Conservation (phyloP, 2,888 invertebrate genomes). For the Pheosia tremula region DNA sequence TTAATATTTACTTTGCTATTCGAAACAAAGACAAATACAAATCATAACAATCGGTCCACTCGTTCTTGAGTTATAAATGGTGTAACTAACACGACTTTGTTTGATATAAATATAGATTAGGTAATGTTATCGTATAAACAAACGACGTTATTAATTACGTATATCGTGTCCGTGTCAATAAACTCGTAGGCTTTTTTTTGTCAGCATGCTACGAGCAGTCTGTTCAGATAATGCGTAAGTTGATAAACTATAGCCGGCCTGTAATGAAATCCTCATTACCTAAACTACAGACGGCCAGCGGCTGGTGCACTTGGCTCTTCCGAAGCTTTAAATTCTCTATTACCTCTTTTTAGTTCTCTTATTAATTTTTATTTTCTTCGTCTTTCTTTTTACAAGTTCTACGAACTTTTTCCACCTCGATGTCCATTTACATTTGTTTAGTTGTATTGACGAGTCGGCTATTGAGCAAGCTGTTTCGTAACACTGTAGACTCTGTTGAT, state of each 20-base stretch:
- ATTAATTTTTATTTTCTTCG: constrained; percentile 37
- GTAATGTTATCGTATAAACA: too few relatives aligned
- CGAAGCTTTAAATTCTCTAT: neutral
- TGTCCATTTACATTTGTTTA: constrained; percentile 61
- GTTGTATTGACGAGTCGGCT: constrained; percentile 53
- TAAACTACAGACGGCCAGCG: neutral
- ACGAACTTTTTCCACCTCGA: constrained; percentile 40
- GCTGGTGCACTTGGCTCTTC: neutral
- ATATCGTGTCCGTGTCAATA: neutral
- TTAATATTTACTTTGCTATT: too few relatives aligned
- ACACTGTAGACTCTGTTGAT: constrained; percentile 36
- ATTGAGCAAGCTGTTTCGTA: constrained; percentile 57
- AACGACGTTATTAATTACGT: neutral
- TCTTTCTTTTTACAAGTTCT: constrained; percentile 42
- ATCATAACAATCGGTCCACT: too few relatives aligned
- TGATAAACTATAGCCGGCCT: too few relatives aligned
- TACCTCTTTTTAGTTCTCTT: constrained; percentile 8
- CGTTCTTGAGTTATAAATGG: too few relatives aligned
- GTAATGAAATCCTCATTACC: too few relatives aligned
- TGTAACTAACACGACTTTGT: too few relatives aligned
- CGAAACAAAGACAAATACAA: too few relatives aligned
- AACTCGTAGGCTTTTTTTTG: neutral
- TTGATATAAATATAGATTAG: too few relatives aligned
- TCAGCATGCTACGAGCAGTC: neutral
- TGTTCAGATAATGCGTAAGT: neutral